Conservation (phyloP, 2,797 vertebrate genomes). For the Darevskia mixta region DNA sequence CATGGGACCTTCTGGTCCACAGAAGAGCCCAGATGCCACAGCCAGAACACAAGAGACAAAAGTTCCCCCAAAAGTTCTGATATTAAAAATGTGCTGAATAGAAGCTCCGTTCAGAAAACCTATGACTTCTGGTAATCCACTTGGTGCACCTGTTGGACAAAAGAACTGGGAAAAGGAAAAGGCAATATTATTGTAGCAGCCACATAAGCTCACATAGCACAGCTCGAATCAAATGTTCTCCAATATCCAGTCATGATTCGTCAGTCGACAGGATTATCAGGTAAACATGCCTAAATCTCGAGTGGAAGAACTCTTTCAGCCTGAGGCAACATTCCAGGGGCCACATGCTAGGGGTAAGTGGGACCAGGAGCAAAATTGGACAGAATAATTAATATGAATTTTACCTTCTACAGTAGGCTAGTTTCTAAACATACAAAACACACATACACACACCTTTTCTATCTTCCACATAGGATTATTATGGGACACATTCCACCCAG, state of each 20-base stretch:
- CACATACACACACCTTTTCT: too few relatives aligned
- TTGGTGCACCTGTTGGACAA: slow-evolving; percentile 50
- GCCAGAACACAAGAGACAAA: slow-evolving; percentile 65
- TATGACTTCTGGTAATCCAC: slow-evolving; percentile 68
- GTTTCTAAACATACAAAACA: too few relatives aligned
- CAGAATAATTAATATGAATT: too few relatives aligned
- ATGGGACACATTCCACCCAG: too few relatives aligned
- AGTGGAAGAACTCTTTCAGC: too few relatives aligned
- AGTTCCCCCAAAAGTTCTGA: slow-evolving; percentile 63
- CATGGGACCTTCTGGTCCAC: slow-evolving; percentile 68
- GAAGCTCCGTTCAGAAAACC: slow-evolving; percentile 68
- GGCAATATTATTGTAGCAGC: background rate
- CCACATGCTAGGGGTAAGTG: too few relatives aligned
- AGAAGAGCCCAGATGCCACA: slow-evolving; percentile 67
- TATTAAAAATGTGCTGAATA: slow-evolving; percentile 68
- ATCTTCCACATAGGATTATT: too few relatives aligned
- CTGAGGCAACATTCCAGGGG: too few relatives aligned
- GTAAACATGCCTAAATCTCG: background rate
- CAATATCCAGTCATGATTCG: background rate
- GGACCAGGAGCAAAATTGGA: too few relatives aligned
- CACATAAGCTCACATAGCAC: background rate
- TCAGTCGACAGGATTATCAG: background rate
- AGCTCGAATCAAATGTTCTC: background rate
- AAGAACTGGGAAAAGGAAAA: slow-evolving; percentile 49
- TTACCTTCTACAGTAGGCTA: too few relatives aligned